Percentiles rank a stretch among this genome's conserved stretches.
phyloP scores from a whole-genome alignment of 2,113 vertebrate species.

The Casuarius casuarius region DNA sequence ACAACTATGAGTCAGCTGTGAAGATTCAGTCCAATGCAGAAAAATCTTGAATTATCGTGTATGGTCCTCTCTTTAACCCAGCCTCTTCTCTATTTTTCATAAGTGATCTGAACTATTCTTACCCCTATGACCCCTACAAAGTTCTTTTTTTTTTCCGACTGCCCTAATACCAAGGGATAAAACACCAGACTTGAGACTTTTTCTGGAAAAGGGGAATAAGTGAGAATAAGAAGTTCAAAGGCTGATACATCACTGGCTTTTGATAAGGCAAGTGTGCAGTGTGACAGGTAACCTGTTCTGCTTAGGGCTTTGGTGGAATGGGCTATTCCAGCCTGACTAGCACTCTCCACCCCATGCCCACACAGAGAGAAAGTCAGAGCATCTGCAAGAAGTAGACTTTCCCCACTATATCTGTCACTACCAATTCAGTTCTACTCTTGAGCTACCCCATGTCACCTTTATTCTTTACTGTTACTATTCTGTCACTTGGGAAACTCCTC shows the following conservation, averaged over 20 bases:
- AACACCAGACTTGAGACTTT: neutral
- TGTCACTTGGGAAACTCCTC: neutral
- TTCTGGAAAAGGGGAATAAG: neutral
- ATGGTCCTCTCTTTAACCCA: neutral
- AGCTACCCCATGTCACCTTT: neutral
- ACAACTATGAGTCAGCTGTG: neutral
- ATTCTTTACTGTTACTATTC: neutral
- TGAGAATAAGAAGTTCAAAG: neutral
- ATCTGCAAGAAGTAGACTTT: neutral
- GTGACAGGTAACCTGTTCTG: neutral
- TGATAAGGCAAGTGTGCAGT: neutral
- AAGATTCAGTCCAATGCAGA: neutral
- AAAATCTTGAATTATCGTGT: neutral
- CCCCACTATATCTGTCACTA: neutral
- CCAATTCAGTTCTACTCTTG: neutral
- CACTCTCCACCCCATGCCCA: neutral
- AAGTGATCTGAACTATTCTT: neutral
- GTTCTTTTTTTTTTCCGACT: neutral
- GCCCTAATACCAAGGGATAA: neutral
- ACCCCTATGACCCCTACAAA: neutral
- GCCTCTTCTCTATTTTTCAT: neutral
- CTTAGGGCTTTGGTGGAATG: accelerated
- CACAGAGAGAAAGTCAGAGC: neutral
- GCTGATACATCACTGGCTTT: neutral
- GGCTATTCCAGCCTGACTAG: neutral